Evolutionary conservation across 2,797 vertebrate genomes (phyloP).

Genomic region (Sylvia borin): DNA sequence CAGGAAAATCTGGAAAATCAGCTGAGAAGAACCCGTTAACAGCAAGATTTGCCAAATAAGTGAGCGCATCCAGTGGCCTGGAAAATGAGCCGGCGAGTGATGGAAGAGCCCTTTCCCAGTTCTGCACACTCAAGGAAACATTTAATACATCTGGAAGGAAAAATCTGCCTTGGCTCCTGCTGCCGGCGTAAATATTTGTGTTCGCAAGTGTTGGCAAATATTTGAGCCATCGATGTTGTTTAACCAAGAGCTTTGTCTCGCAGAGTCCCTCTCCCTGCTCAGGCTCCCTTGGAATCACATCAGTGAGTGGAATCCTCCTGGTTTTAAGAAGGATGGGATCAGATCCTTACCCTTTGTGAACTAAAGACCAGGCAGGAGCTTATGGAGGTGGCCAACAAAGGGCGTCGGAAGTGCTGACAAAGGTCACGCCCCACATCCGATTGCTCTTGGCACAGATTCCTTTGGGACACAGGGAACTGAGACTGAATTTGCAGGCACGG

Average conservation of each 20-base stretch:
- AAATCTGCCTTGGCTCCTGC: slow-evolving; percentile 58
- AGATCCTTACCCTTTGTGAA: not conserved
- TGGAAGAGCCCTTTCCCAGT: slow-evolving; percentile 49
- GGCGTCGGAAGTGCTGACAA: not conserved
- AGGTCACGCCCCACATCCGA: not conserved
- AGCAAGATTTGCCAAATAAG: slow-evolving; percentile 60
- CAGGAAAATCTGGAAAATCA: no score
- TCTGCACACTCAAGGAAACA: slow-evolving; percentile 67
- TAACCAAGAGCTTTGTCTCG: slow-evolving; percentile 69
- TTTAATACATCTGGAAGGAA: slow-evolving; percentile 66
- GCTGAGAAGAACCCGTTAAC: slow-evolving; percentile 21
- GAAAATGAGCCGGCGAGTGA: slow-evolving; percentile 66
- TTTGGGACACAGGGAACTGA: not conserved
- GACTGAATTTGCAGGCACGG: not conserved
- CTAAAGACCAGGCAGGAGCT: not conserved
- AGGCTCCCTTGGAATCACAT: slow-evolving; percentile 55
- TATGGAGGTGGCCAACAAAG: not conserved
- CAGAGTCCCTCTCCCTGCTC: slow-evolving; percentile 43
- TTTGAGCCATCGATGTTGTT: slow-evolving; percentile 70
- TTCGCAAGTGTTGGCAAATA: slow-evolving; percentile 69
- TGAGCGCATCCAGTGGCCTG: slow-evolving; percentile 60
- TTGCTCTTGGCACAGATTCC: not conserved
- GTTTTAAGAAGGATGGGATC: slow-evolving; percentile 18
- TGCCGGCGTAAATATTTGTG: slow-evolving; percentile 67
- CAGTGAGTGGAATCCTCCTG: slow-evolving; percentile 39